Base-by-base conservation (phyloP, 2,113 vertebrate genomes). In the Aegithalos caudatus region DNA sequence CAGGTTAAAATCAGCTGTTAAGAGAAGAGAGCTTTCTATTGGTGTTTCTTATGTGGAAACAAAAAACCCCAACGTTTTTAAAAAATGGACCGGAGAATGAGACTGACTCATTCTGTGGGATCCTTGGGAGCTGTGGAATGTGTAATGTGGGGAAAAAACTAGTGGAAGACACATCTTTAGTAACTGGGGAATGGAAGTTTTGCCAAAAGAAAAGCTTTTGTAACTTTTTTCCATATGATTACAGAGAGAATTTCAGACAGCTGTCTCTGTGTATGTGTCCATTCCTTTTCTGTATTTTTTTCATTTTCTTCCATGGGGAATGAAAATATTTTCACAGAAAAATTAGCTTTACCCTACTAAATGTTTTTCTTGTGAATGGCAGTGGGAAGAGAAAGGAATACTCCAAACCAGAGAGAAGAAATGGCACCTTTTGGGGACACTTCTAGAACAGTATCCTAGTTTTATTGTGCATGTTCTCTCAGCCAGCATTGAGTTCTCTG, bases 51-150 rank as follows among this genome's bases (percentile, higher is more conserved):
- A 35, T 10, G 14, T 35, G 64, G 45, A 79, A 73, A 62, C 4
- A 28, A 80, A 35, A 44, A 66, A 2, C 2, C 22, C 14, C 20
- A 44, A 23, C 38, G 18, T 72, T 69, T 69, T 58, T 12, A 7
- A 57, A 57, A 80, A 85, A 50, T 1, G 1, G 64, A 86, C 29
- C 47, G 28, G n/a, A 65, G 60, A 58, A 56, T n/a, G 42, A 81
- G 24, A 31, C 72, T 94, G 86, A 92, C 37, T 92, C 76, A 92
- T 89, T 82, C 44, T 90, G n/a, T 56, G 62, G 61, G 67, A 92
- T 88, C 82, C 21, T 50, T 67, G 40, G 21, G 45, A 86, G 37
- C 85, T 92, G 35, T 88, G 61, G 74, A 88, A 83, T 86, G 65
- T 64, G 54, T 74, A 76, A 80, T 1, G 8, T 38, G 35, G 47